Evolutionary conservation across 2,888 invertebrate genomes (phyloP), one percentile per base, ranked within the genome.

Genomic region (Tenthredo distinguenda): DNA sequence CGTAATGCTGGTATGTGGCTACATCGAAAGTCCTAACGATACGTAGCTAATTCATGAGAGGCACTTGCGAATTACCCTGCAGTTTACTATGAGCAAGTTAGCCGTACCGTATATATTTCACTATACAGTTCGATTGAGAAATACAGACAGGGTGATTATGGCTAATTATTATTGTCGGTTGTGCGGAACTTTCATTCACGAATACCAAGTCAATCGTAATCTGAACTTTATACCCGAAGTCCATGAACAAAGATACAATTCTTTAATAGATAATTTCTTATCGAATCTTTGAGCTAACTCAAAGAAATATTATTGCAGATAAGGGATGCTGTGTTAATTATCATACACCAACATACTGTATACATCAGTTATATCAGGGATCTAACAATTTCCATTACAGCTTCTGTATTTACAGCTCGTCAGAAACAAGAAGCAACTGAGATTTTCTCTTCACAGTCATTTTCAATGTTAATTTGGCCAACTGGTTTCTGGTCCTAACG

Each of bases 171-270:
- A 62, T 40, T 15, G 21, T 37, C 7, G 12, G 26, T 55, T 81
- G 15, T 6, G 10, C 40, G 7, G 12, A 81, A 58, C 81, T 81
- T 81, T 81, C 81, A 81, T 81, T 81, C 81, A 62, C 81, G 2
- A 62, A 81, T 81, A 62, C 81, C 26, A 81, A 81, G 40, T 1
- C 58, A 50, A 47, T 55, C n/a, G 26, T 55, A n/a, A 55, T 84
- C 86, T 85, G 83, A 88, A 88, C 86, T 74, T 58, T 72, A 55
- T 21, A 85, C 85, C 82, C 47, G 31, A 47, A 21, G n/a, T 31
- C 43, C n/a, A 18, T 3, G 9, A 74, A 74, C 21, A 1, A 74
- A 40, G 43, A 74, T 40, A 40, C 1, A 26, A 43, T 74, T 74
- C 21, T 26, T 43, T 21, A 74, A 26, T 74, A 6, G 5, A 43